Conservation (phyloP, 2,888 invertebrate genomes). For the Plagodis pulveraria region DNA sequence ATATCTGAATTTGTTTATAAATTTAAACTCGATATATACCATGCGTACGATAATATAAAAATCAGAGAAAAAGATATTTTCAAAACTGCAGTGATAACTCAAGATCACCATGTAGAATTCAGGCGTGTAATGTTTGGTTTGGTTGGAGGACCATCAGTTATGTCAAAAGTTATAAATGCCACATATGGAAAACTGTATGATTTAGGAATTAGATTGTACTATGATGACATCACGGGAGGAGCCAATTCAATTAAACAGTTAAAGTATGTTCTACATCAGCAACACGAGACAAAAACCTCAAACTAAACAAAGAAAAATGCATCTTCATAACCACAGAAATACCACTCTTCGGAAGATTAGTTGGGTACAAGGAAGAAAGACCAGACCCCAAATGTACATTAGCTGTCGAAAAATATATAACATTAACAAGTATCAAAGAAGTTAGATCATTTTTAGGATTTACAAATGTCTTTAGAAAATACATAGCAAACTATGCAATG, state of each 20-base stretch:
- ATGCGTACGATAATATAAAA: constrained; percentile 5
- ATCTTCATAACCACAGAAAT: constrained; percentile 7
- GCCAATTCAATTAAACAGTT: background rate
- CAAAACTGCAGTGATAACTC: constrained; percentile 12
- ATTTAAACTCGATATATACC: constrained; percentile 5
- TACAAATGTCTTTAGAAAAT: constrained; percentile 25
- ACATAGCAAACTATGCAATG: constrained; percentile 24
- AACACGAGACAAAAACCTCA: constrained; percentile 1
- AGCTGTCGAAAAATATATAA: background rate
- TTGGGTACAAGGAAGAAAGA: constrained; percentile 1
- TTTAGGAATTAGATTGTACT: background rate
- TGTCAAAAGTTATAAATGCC: constrained; percentile 1
- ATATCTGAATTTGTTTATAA: constrained; percentile 7
- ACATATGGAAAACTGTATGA: constrained; percentile 1
- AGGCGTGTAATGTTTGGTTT: constrained; percentile 1
- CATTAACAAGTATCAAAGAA: constrained; percentile 7
- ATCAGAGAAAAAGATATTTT: constrained; percentile 15
- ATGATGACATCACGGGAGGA: background rate
- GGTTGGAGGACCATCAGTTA: background rate
- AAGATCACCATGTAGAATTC: constrained; percentile 8
- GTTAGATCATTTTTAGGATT: constrained; percentile 27
- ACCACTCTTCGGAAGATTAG: constrained; percentile 3
- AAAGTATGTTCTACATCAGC: background rate
- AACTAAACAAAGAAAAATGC: constrained; percentile 19
- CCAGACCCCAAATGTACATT: background rate